Evolutionary conservation across 2,113 vertebrate species (phyloP).

Genomic region (Stigmatopora argus): DNA sequence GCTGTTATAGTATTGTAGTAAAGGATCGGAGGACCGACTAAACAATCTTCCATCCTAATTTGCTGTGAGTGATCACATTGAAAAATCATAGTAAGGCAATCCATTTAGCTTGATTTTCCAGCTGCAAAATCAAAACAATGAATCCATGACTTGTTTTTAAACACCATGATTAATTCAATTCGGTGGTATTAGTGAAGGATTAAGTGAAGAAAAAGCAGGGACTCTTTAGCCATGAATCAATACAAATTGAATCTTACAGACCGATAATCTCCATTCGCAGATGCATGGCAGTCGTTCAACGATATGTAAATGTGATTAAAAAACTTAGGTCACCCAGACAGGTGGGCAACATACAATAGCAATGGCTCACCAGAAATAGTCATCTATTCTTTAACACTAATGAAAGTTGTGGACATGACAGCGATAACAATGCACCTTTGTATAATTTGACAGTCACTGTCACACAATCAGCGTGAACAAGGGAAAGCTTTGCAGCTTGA

Average conservation of each 20-base stretch:
- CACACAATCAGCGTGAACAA: too few species aligned
- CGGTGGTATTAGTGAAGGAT: slow-evolving; percentile 17
- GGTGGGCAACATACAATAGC: too few species aligned
- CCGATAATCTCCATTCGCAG: slow-evolving; percentile 15
- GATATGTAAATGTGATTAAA: slow-evolving; percentile 16
- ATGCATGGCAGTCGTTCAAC: neutral
- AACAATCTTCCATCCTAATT: too few species aligned
- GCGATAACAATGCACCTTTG: slow-evolving; percentile 44
- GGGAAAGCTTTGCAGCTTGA: neutral
- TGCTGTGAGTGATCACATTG: too few species aligned
- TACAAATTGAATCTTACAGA: slow-evolving; percentile 50
- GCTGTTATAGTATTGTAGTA: too few species aligned
- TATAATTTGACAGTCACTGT: slow-evolving; percentile 27
- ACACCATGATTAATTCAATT: neutral
- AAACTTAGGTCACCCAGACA: slow-evolving; percentile 17
- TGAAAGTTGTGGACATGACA: slow-evolving; percentile 44
- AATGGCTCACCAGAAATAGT: too few species aligned
- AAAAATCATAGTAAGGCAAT: too few species aligned
- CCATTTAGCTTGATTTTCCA: neutral
- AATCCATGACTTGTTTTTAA: neutral
- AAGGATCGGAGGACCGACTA: too few species aligned
- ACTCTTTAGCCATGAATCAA: slow-evolving; percentile 30
- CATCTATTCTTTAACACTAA: slow-evolving; percentile 32
- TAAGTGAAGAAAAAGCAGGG: slow-evolving; percentile 49
- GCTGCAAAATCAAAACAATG: neutral